Conservation (phyloP, 2,888 invertebrate species). For the Pyrocoelia pectoralis region DNA sequence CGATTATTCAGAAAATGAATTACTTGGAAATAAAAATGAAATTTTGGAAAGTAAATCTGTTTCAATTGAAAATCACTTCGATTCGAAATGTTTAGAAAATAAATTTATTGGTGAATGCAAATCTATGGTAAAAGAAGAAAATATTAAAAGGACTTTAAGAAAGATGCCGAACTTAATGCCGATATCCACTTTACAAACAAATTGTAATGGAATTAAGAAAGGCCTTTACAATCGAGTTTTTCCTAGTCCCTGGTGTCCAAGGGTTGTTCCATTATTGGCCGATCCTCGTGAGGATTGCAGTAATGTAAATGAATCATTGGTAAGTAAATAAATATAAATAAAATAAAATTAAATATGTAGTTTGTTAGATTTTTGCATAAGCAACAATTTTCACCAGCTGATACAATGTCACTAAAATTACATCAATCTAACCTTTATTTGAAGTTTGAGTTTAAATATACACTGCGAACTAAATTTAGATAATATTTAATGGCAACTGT, state of each 20-base stretch:
- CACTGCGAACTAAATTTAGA: too few species aligned
- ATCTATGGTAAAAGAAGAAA: background rate
- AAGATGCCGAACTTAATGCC: conserved; percentile 54
- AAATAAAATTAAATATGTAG: too few species aligned
- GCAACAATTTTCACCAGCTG: too few species aligned
- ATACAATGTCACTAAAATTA: too few species aligned
- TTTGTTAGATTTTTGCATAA: too few species aligned
- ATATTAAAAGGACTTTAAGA: conserved; percentile 24
- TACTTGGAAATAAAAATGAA: background rate
- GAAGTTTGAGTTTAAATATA: too few species aligned
- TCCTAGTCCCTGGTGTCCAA: conserved; percentile 67
- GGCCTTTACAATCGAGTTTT: conserved; percentile 63
- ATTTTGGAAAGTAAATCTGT: background rate
- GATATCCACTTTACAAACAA: conserved; percentile 38
- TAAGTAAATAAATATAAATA: too few species aligned
- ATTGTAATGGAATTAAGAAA: conserved; percentile 41
- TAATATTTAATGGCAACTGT: too few species aligned
- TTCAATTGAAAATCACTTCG: too few species aligned
- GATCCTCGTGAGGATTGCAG: conserved; percentile 52
- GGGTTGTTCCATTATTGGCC: conserved; percentile 50
- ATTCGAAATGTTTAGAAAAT: background rate
- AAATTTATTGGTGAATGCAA: background rate
- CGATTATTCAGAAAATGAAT: conserved; percentile 32
- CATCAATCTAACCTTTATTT: too few species aligned
- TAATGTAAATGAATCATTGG: conserved; percentile 18